These are phyloP conservation scores for Drosophila nr. perissopoda DNA, from an alignment of 2,888 invertebrate genomes.

Conservation along the genomic window DNA sequence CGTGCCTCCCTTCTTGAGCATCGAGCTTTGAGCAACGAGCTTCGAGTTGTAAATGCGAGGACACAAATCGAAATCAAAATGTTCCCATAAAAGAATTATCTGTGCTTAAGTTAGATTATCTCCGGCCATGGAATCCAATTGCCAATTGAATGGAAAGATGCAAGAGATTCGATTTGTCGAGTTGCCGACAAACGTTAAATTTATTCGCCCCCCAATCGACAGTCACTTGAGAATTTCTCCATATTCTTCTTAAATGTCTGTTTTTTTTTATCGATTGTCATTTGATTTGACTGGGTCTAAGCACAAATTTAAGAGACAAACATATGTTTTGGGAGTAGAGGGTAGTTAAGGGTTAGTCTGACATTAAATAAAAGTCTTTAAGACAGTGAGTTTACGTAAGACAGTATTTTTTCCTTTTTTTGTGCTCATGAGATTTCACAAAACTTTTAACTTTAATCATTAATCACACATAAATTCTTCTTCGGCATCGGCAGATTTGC, in stretches of 20 bases:
- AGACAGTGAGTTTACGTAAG: background rate
- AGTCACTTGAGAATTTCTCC: conserved; percentile 62
- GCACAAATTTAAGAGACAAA: conserved; percentile 43
- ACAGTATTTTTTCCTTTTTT: conserved; percentile 6
- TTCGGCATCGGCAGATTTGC: conserved; percentile 26
- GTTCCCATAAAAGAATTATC: conserved; percentile 79
- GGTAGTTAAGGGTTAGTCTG: conserved; percentile 48
- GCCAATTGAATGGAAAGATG: conserved; percentile 78
- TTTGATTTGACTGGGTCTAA: conserved; percentile 61
- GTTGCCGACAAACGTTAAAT: conserved; percentile 46
- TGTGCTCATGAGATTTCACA: conserved; percentile 3
- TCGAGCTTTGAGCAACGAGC: background rate
- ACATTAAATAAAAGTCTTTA: conserved; percentile 11
- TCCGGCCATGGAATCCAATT: conserved; percentile 74
- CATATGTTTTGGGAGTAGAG: conserved; percentile 51
- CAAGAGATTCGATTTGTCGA: conserved; percentile 70
- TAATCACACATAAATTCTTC: background rate
- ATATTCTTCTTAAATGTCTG: conserved; percentile 33
- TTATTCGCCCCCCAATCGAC: conserved; percentile 49
- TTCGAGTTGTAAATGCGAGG: conserved; percentile 53
- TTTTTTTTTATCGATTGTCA: conserved; percentile 60
- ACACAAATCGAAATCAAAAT: conserved; percentile 76
- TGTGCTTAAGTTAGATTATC: conserved; percentile 80
- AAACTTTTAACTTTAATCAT: background rate
- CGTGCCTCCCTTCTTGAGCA: background rate